Evolutionary conservation across 2,113 vertebrate species (phyloP).

Genomic region (Monopterus albus): DNA sequence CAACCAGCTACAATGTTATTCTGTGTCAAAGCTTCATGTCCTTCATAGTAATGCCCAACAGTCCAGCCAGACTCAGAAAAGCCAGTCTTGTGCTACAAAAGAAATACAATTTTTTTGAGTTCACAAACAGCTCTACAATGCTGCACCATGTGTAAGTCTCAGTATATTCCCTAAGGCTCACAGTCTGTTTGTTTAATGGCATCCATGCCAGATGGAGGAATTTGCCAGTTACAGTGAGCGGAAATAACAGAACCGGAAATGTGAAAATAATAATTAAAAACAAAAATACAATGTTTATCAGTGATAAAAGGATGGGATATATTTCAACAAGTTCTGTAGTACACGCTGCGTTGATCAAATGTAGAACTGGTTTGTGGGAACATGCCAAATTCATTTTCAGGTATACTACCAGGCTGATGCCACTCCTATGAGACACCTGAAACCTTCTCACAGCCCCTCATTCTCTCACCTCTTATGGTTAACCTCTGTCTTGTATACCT

Average conservation of each 20-base stretch:
- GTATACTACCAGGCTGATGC: slow-evolving; percentile 29
- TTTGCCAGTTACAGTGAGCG: slow-evolving; percentile 28
- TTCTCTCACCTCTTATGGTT: slow-evolving; percentile 16
- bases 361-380: slow-evolving; percentile 36
- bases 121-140: slow-evolving; percentile 29
- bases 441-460: slow-evolving; percentile 6
- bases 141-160: slow-evolving; percentile 24
- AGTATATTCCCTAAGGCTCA: slow-evolving; percentile 29
- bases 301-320: background rate
- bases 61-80: slow-evolving; percentile 28
- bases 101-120: slow-evolving; percentile 26
- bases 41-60: slow-evolving; percentile 23
- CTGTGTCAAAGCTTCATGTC: slow-evolving; percentile 16
- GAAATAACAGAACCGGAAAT: slow-evolving; percentile 31
- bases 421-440: slow-evolving; percentile 34
- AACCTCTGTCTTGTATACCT: background rate
- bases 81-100: background rate
- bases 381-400: slow-evolving; percentile 45
- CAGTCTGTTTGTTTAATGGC: slow-evolving; percentile 48
- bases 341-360: background rate
- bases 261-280: background rate
- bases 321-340: slow-evolving; percentile 16
- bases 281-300: background rate
- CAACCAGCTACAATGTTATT: background rate
- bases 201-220: slow-evolving; percentile 57